Evolutionary conservation across 2,888 invertebrate genomes (phyloP).

Genomic region (Cephus sareptanus): DNA sequence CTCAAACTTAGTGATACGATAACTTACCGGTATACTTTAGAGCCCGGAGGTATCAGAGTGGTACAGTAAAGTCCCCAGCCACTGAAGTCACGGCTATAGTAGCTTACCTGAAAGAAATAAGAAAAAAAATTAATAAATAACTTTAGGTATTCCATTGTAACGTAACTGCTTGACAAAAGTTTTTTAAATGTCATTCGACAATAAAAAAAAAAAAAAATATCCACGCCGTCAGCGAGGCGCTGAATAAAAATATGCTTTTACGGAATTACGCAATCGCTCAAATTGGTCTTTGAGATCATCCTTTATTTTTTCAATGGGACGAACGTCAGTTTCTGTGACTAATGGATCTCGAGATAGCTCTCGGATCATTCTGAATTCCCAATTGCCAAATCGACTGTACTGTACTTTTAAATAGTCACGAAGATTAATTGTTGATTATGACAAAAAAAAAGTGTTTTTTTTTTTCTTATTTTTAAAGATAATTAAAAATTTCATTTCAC

Average conservation of each 20-base stretch:
- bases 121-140: conserved; percentile 10
- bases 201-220: background rate
- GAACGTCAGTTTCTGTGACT: background rate
- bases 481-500: background rate
- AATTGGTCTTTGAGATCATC: background rate
- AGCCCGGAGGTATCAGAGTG: conserved; percentile 7
- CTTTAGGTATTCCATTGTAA: background rate
- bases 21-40: conserved; percentile 15
- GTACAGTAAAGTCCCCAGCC: background rate
- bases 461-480: background rate
- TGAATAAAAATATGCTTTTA: background rate
- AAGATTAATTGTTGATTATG: background rate
- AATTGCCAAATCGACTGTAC: too few species aligned
- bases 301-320: background rate
- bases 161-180: background rate
- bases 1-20: conserved; percentile 18
- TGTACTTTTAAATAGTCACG: too few species aligned
- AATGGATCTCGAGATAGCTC: background rate
- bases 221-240: background rate
- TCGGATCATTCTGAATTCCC: too few species aligned
- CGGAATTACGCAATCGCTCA: background rate
- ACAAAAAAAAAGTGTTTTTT: background rate
- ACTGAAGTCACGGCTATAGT: background rate
- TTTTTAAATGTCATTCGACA: background rate
- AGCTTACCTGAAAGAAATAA: conserved; percentile 48